phyloP scores from a whole-genome alignment of 2,113 vertebrate genomes.

The Macroglossus sobrinus region DNA sequence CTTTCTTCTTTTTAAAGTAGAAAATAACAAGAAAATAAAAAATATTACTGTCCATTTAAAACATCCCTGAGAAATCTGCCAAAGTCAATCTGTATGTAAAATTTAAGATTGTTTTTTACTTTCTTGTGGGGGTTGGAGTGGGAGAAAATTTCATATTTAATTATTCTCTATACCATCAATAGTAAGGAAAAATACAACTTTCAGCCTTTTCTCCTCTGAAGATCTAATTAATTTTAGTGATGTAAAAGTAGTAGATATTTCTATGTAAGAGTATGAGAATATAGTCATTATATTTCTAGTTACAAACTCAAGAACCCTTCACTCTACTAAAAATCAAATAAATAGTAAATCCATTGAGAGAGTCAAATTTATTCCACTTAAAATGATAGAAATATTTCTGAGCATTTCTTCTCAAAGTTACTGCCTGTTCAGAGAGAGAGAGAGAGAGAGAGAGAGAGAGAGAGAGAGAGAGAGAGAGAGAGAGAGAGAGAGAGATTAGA shows the following conservation, averaged over 20 bases:
- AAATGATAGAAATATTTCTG: not conserved
- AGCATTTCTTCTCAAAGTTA: not conserved
- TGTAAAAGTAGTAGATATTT: not conserved
- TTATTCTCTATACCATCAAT: not conserved
- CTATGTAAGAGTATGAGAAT: not conserved
- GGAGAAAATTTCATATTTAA: not conserved
- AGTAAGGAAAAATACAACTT: not conserved
- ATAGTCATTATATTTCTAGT: constrained; percentile 24
- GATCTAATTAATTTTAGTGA: constrained; percentile 15
- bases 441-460: too few species aligned
- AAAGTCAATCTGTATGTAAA: constrained; percentile 11
- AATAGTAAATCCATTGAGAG: not conserved
- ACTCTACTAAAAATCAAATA: not conserved
- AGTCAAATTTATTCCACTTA: not conserved
- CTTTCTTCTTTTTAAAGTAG: not conserved
- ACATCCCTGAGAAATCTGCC: not conserved
- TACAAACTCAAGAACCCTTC: not conserved
- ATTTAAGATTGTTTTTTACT: not conserved
- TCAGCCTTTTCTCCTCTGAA: not conserved
- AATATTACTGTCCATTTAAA: not conserved
- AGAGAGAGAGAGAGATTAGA: too few species aligned
- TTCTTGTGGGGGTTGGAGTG: not conserved
- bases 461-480: too few species aligned
- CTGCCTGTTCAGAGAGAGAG: too few species aligned
- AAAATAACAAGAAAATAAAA: not conserved